Base-by-base conservation (phyloP, 2,888 invertebrate species). In the Machimus rusticus region DNA sequence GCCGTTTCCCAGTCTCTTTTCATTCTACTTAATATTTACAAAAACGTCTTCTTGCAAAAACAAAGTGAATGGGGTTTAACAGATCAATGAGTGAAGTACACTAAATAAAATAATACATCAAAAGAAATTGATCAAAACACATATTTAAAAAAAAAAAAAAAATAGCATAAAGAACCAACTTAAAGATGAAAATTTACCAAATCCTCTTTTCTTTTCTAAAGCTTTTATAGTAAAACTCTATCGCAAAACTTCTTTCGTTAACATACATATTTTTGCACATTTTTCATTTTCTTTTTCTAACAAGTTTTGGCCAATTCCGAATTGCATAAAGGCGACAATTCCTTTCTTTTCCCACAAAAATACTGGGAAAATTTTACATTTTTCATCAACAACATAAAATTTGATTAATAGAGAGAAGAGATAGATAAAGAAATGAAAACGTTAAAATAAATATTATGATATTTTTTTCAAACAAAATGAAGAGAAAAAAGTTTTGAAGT, bases 161-260 rank as follows among this genome's bases (percentile, higher is more conserved):
- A 87, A 84, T 19, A 28, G 23, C 23, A 19, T 46, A 46, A 14
- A 46, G 43, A 81, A 46, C 16, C n/a, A 86, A 74, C 28, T 28
- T 51, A 81, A 76, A 37, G 12, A 37, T n/a, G 77, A 77, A 77
- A 79, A 46, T 79, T 79, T 39, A 28, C 79, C 28, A 88, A 86
- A 89, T 92, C 92, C 92, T 92, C 92, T 92, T 92, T 90, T 92
- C 92, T 92, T 92, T 92, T 92, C 92, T 92, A 91, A 90, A 90
- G 91, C 91, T 90, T 89, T 89, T 66, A 23, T 66, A 66, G 23
- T 66, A 66, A 66, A 66, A 55, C 12, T 66, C 66, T 66, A 66
- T 19, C 8, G 66, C 28, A 66, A 66, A 66, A 66, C 28, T 66
- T 66, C 66, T 66, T 66, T 19, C 66, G 19, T 66, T 28, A 66